Base-by-base conservation (phyloP, 1,140 invertebrate species). In the Calliphora vicina region DNA sequence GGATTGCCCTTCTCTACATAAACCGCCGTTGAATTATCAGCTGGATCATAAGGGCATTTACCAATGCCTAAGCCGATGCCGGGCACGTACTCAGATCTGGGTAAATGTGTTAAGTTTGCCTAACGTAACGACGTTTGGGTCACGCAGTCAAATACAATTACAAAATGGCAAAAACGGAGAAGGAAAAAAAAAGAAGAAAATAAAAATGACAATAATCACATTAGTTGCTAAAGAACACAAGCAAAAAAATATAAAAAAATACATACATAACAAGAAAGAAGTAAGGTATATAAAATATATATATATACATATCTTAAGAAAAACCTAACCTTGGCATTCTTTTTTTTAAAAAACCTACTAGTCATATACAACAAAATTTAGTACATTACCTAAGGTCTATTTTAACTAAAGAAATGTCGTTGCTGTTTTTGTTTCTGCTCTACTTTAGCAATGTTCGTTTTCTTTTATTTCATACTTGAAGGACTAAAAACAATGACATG, bases 1-100 rank as follows among this genome's bases (percentile, higher is more conserved):
- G 96, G 96, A 92, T 97, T 97, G 85, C 96, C 96, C 82, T 93
- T 92, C 87, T 96, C 95, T 87, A 97, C 96, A 95, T 96, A 97
- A 84, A 97, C 94, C 29, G 96, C 96, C 73, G 96, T 97, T 84
- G 95, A 96, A 92, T 97, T 97, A 91, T 97, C 95, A 84, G 94
- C 94, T 0, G 96, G 96, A 92, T 97, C 96, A 91, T 96, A 97
- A 78, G 96, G 96, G 91, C 96, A 97, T 91, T 97, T 96, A 84
- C 96, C 96, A 85, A 97, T 96, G 29, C 96, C 96, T 86, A 95
- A 92, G 10, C 95, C 95, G 83, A 96, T 94, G 72, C 95, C 96
- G 82, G 95, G 95, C 83, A 96, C 94, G 91, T 95, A 95, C 86
- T 95, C 94, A 87, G 94, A 94, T 74, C 94, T 92, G 73, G 94